These are phyloP conservation scores for Tachysurus vachellii DNA, from an alignment of 2,113 vertebrate species.

Conservation along the genomic window DNA sequence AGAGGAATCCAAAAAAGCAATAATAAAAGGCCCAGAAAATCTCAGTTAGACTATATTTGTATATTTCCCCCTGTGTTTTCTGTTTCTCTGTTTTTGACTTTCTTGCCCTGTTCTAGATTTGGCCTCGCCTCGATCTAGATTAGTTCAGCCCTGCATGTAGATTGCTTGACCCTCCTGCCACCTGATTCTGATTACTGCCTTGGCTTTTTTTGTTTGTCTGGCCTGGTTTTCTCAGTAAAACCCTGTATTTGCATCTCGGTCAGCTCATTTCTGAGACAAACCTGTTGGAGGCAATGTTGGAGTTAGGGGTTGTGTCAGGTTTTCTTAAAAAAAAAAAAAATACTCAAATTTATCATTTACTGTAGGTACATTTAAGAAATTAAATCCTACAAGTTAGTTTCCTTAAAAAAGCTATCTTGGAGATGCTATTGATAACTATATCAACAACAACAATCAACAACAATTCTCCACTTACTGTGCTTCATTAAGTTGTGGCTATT, in stretches of 20 bases:
- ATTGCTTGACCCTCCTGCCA: conserved; percentile 3
- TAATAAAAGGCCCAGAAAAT: not conserved
- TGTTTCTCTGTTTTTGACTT: not conserved
- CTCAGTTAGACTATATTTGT: not conserved
- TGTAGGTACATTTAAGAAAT: not conserved
- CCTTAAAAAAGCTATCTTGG: not conserved
- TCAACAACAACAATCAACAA: too few species aligned
- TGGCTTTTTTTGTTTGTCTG: not conserved
- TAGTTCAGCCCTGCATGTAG: not conserved
- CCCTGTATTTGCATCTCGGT: not conserved
- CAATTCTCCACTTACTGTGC: not conserved
- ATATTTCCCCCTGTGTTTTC: not conserved
- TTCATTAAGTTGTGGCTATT: not conserved
- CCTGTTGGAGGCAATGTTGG: not conserved
- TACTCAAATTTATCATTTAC: not conserved
- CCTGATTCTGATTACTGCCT: conserved; percentile 13
- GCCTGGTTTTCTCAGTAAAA: not conserved
- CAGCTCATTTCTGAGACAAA: not conserved
- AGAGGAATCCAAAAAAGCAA: not conserved
- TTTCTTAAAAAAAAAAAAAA: not conserved
- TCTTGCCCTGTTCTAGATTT: not conserved
- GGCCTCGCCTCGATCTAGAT: not conserved
- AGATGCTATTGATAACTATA: not conserved
- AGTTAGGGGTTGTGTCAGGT: not conserved
- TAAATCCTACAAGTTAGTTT: not conserved